Base-by-base conservation (phyloP, 2,113 vertebrate species). In the Sebastes fasciatus region DNA sequence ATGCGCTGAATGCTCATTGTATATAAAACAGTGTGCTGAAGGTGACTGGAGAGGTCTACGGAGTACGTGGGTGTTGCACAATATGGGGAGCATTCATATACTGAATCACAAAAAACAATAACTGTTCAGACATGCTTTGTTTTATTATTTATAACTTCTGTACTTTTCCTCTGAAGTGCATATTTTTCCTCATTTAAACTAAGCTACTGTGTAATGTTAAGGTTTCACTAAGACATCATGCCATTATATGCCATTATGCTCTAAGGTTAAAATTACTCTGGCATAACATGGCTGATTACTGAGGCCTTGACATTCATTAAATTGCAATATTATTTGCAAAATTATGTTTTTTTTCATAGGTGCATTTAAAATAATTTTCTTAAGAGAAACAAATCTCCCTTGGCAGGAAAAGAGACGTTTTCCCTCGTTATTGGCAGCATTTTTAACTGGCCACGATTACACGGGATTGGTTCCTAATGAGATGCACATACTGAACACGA, bases 11-110 rank as follows among this genome's bases (percentile, higher is more conserved):
- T 63, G 74, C 80, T 90, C 60, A 67, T 82, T 88, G 88, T 86
- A 68, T 87, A 72, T 85, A 74, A 85, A 88, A 88, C 76, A 82
- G 77, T 34, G 46, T 60, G 77, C 79, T 86, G 81, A 88, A 91
- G 91, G 89, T 94, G 89, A 89, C 85, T 79, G 71, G 64, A 76
- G 83, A 86, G 83, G 89, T 89, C 88, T 88, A 85, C 79, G 48
- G 48, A 84, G 79, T 67, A 57, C 4, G 89, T 90, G 88, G 82
- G 86, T 82, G 88, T 84, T 17, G 55, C 34, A 79, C 68, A 83
- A 70, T 69, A 79, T 34, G 68, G 63, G 48, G 54, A 75, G 42
- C 64, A 62, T 82, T 90, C 68, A 78, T 72, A 89, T 71, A 54
- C 71, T 64, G 71, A 87, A 77, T 58, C 46, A 84, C 66, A 57